Evolutionary conservation across 1,140 invertebrate genomes (phyloP).

Genomic region (Procambarus clarkii): DNA sequence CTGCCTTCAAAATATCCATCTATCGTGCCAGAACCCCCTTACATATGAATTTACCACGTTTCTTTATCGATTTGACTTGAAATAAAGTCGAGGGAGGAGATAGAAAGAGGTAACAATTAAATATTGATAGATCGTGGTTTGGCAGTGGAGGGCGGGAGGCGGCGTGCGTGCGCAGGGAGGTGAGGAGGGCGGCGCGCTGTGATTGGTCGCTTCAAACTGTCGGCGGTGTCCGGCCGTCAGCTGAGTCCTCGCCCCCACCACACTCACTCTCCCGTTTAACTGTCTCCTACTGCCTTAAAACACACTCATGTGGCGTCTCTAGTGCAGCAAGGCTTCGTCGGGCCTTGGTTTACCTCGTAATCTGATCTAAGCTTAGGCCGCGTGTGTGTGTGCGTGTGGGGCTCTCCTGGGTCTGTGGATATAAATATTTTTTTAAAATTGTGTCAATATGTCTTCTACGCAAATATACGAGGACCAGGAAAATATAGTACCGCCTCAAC

Average conservation of each 20-base stretch:
- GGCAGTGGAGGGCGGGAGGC: slow-evolving; percentile 23
- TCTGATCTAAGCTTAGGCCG: neutral
- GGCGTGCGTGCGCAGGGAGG: slow-evolving; percentile 51
- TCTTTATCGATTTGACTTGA: neutral
- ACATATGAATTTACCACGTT: neutral
- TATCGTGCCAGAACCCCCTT: neutral
- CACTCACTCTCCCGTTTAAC: neutral
- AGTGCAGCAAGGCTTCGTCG: neutral
- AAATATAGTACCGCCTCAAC: slow-evolving; percentile 56
- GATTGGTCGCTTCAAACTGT: slow-evolving; percentile 62
- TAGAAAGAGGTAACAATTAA: neutral
- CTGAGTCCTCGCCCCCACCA: slow-evolving; percentile 7
- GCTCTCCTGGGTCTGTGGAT: no score
- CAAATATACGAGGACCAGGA: slow-evolving; percentile 64
- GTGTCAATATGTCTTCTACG: slow-evolving; percentile 26
- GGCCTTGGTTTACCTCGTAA: neutral
- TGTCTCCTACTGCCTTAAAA: neutral
- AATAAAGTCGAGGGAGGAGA: no score
- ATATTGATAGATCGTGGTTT: slow-evolving; percentile 16
- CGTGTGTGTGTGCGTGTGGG: no score
- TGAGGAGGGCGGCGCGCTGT: neutral
- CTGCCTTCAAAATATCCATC: neutral
- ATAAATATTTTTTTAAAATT: neutral
- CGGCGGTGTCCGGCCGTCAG: slow-evolving; percentile 20
- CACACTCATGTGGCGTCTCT: slow-evolving; percentile 7